A percentile compares a stretch with the other conserved stretches of the same genome.
phyloP scores from a whole-genome alignment of 2,797 vertebrate genomes.

The Ctenosaura bakeri region DNA sequence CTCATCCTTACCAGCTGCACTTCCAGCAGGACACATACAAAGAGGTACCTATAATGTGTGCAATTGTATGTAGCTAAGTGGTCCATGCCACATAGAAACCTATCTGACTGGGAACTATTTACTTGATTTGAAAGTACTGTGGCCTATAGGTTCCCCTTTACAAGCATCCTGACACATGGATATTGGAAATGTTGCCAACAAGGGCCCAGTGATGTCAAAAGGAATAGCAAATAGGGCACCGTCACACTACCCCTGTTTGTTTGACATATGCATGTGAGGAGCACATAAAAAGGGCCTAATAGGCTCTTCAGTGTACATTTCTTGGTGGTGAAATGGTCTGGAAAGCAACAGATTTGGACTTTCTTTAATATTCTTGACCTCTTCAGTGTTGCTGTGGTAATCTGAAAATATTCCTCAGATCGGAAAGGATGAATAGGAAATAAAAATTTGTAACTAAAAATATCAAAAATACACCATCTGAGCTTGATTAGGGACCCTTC shows the following conservation, averaged over 20 bases:
- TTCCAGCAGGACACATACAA: background rate
- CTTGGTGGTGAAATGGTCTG: background rate
- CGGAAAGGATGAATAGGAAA: slow-evolving; percentile 17
- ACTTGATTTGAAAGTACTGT: background rate
- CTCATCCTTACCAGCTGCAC: background rate
- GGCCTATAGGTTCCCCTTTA: background rate
- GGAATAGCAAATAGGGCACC: background rate
- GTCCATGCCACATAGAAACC: background rate
- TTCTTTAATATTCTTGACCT: background rate
- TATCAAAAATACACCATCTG: slow-evolving; percentile 2
- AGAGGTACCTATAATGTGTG: background rate
- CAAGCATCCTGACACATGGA: background rate
- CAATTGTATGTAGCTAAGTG: no score
- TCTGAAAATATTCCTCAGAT: background rate
- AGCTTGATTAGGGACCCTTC: slow-evolving; percentile 10
- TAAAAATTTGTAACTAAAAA: slow-evolving; percentile 36
- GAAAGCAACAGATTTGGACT: background rate
- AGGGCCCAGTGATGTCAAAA: no score
- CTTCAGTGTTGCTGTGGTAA: background rate
- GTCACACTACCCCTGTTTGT: background rate
- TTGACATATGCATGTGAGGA: background rate
- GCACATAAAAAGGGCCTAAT: background rate
- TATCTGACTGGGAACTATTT: no score
- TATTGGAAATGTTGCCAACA: background rate
- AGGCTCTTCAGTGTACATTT: background rate